A percentile compares a stretch with the other conserved stretches of the same genome.
phyloP scores from a whole-genome alignment of 2,888 invertebrate species.

The Hydraecia micacea region DNA sequence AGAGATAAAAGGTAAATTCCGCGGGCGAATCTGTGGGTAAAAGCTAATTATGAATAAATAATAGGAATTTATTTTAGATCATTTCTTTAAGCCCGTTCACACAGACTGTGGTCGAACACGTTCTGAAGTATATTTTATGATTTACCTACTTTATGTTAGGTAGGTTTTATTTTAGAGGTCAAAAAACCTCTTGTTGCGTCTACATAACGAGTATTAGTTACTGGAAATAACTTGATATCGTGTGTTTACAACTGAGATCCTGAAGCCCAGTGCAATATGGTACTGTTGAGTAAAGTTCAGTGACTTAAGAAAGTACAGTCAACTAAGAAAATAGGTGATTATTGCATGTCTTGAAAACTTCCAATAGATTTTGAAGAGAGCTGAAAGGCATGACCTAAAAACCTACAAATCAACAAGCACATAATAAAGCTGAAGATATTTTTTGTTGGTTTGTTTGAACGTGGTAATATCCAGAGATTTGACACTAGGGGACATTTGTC shows the following conservation, averaged over 20 bases:
- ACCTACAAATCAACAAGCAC: no score
- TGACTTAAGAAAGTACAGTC: slow-evolving; percentile 6
- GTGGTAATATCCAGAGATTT: no score
- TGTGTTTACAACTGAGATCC: slow-evolving; percentile 29
- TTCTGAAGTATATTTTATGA: slow-evolving; percentile 3
- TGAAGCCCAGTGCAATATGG: slow-evolving; percentile 12
- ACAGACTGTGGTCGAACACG: neutral
- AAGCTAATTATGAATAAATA: neutral
- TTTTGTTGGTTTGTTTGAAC: no score
- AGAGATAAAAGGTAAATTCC: no score
- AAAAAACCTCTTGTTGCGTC: neutral
- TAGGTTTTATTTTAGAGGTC: neutral
- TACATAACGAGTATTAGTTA: neutral
- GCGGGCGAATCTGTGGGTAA: neutral
- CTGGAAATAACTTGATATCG: slow-evolving; percentile 13
- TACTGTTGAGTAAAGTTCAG: slow-evolving; percentile 13
- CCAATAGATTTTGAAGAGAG: neutral
- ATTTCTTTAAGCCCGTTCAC: neutral
- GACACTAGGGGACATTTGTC: no score
- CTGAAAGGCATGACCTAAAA: no score
- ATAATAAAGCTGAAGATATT: no score
- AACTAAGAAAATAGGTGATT: neutral
- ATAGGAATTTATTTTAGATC: neutral
- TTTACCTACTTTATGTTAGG: neutral
- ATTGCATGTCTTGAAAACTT: neutral